Evolutionary conservation across 2,888 invertebrate species (phyloP).

Genomic region (Limulus polyphemus): DNA sequence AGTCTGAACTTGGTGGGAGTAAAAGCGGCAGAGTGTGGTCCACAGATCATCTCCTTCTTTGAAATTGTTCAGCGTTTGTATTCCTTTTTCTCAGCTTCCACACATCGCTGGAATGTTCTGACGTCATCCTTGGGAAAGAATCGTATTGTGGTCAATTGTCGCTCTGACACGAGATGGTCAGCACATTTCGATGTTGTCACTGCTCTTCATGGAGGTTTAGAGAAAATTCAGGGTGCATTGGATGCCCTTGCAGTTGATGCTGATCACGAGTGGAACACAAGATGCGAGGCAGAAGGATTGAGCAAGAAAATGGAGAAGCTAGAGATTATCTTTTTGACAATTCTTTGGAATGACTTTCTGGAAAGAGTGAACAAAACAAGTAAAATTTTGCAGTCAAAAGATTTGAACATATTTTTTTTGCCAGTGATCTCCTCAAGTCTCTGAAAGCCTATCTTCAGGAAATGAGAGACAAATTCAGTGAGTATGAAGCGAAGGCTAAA

Average conservation of each 20-base stretch:
- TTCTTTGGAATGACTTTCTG: not conserved
- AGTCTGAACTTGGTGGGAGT: not conserved
- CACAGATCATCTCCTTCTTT: not conserved
- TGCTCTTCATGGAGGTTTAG: not conserved
- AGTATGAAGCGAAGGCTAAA: too few species aligned
- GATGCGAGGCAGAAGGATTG: not conserved
- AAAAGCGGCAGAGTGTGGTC: not conserved
- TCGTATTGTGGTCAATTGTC: not conserved
- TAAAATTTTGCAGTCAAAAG: slow-evolving; percentile 1
- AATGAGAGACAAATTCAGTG: too few species aligned
- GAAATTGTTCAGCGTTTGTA: not conserved
- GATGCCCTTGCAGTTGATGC: not conserved
- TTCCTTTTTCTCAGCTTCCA: slow-evolving; percentile 1
- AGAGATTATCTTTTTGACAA: not conserved
- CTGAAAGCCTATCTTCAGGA: too few species aligned
- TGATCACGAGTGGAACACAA: not conserved
- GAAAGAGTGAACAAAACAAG: not conserved
- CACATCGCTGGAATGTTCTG: not conserved
- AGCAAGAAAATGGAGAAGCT: not conserved
- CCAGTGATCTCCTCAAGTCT: too few species aligned
- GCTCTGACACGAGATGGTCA: slow-evolving; percentile 1
- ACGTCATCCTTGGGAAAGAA: not conserved
- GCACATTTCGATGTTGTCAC: not conserved
- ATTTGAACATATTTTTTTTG: too few species aligned
- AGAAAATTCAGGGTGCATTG: not conserved